Evolutionary conservation across 1,140 invertebrate genomes (phyloP), one percentile per base, ranked within the genome.

Genomic region (Limonius californicus): DNA sequence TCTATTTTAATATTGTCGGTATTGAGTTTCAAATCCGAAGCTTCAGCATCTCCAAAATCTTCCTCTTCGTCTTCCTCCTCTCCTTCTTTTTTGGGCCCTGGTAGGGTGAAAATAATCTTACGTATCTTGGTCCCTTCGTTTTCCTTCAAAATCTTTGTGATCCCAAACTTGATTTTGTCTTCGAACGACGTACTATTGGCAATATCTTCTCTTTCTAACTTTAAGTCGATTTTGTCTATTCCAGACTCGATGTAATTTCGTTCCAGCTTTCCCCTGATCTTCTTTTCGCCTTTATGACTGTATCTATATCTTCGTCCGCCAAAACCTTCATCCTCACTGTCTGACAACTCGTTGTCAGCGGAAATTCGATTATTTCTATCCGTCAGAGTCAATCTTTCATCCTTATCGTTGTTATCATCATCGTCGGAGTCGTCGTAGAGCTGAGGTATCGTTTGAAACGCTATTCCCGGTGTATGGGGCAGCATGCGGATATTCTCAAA

Each of bases 401-500:
- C 95, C 64, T 93, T 92, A 76, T 94, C 92, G 7, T 65, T 84
- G 79, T 95, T 94, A 54, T 96, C 92, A 71, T 97, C 92, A 73
- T 91, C 91, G 70, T 93, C 91, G 9, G 91, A 92, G 70, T 95
- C 91, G 72, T 94, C 90, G 68, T 76, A 72, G 18, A 74, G 73
- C 76, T 95, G 92, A 50, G 94, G 93, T 65, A 96, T 96, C 0
- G 89, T 86, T 85, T 96, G 92, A 69, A 98, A 95, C 82, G 99
- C 97, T 7, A 99, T 97, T 43, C 96, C 94, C 1, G 97, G 97
- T 3, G 97, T 97, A 81, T 98, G 95, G 0, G 96, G 95, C 60
- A 99, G 79, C 94, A 98, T 97, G 65, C 97, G 83, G 42, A 99
- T 79, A 78, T 99, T 99, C 77, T 99, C 97, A 82, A 98, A 98